Evolutionary conservation across 2,888 invertebrate species (phyloP).

Genomic region (Sepiola atlantica): DNA sequence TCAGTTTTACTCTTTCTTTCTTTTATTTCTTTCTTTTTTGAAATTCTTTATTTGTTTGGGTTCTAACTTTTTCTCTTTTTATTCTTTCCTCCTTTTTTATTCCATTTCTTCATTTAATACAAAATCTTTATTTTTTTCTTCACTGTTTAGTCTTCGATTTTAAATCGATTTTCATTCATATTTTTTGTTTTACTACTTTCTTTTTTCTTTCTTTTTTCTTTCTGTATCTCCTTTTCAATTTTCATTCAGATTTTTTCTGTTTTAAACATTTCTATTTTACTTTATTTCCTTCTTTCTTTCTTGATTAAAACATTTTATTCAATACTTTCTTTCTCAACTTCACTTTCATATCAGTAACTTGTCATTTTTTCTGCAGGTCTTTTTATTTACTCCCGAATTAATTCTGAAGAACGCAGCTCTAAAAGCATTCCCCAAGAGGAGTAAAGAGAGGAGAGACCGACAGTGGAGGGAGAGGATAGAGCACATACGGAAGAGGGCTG

Average conservation of each 20-base stretch:
- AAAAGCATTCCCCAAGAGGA: too few species aligned
- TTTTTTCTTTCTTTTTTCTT: background rate
- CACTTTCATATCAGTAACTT: background rate
- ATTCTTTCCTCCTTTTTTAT: background rate
- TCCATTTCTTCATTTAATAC: background rate
- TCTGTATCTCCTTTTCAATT: accelerated
- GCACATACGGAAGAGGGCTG: too few species aligned
- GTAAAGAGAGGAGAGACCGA: too few species aligned
- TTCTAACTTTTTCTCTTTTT: background rate
- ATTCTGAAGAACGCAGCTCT: too few species aligned
- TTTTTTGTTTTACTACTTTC: background rate
- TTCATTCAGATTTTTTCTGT: background rate
- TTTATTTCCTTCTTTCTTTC: background rate
- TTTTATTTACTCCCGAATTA: too few species aligned
- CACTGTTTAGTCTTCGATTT: background rate
- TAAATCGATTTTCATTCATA: background rate
- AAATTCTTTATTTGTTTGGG: background rate
- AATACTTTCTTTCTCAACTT: too few species aligned
- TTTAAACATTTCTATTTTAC: background rate
- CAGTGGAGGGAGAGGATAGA: too few species aligned
- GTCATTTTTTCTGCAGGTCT: background rate
- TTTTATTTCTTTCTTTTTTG: background rate
- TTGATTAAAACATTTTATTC: background rate
- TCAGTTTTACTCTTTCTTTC: background rate
- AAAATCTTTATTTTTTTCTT: background rate